Conservation (phyloP, 2,888 invertebrate genomes). For the Sesia apiformis region DNA sequence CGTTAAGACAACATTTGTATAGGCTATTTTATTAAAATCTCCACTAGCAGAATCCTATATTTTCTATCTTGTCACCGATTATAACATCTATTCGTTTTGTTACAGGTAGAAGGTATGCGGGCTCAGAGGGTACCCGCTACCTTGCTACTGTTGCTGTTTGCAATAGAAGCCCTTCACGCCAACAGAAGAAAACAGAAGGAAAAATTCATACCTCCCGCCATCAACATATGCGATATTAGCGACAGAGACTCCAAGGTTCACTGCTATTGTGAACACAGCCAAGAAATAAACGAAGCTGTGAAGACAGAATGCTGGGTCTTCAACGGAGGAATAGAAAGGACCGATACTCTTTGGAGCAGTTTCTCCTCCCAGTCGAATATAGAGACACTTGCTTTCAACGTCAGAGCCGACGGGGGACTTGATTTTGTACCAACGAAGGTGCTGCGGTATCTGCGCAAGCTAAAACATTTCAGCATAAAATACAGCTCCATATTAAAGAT, state of each 20-base stretch:
- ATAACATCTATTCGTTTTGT: slow-evolving; percentile 21
- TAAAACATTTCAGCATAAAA: slow-evolving; percentile 80
- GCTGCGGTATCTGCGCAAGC: slow-evolving; percentile 77
- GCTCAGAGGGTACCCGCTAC: slow-evolving; percentile 64
- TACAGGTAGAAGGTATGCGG: slow-evolving; percentile 70
- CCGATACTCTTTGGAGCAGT: slow-evolving; percentile 81
- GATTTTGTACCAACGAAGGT: slow-evolving; percentile 83
- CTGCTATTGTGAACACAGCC: slow-evolving; percentile 79
- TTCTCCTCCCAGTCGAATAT: slow-evolving; percentile 82
- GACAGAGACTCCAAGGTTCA: slow-evolving; percentile 74
- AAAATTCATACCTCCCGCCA: slow-evolving; percentile 36
- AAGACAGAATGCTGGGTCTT: slow-evolving; percentile 87
- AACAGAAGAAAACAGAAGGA: slow-evolving; percentile 63
- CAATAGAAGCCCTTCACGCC: slow-evolving; percentile 62
- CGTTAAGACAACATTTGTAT: no score
- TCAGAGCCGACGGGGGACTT: slow-evolving; percentile 79
- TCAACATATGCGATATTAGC: slow-evolving; percentile 74
- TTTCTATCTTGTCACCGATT: no score
- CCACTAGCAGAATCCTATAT: no score
- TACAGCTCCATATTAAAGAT: slow-evolving; percentile 82
- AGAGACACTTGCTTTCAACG: slow-evolving; percentile 80
- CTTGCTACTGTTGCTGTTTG: slow-evolving; percentile 66
- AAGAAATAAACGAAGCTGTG: slow-evolving; percentile 73
- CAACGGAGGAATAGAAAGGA: slow-evolving; percentile 77
- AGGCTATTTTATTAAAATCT: no score